A percentile compares a stretch with the other conserved stretches of the same genome.
phyloP scores from a whole-genome alignment of 2,888 invertebrate species.

The Trimorus sp. region DNA sequence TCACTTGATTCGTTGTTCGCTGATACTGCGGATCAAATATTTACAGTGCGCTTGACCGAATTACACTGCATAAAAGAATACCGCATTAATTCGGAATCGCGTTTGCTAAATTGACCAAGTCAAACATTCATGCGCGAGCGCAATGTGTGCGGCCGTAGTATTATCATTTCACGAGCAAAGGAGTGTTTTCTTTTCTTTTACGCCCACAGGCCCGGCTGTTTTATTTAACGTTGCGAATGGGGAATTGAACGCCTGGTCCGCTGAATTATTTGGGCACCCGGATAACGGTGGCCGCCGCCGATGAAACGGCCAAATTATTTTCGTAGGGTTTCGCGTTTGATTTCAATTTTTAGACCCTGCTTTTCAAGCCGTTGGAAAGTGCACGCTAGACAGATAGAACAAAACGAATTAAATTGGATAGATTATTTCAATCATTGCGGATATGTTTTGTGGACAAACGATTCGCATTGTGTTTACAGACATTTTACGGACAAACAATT shows the following conservation, averaged over 20 bases:
- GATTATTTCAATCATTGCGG: no score
- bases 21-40: conserved; percentile 73
- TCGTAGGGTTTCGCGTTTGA: neutral
- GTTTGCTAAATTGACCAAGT: conserved; percentile 54
- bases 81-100: conserved; percentile 57
- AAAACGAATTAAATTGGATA: no score
- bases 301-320: conserved; percentile 15
- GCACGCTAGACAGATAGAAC: no score
- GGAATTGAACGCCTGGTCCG: conserved; percentile 23
- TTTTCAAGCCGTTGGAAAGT: no score
- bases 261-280: neutral
- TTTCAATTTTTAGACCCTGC: no score
- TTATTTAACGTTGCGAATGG: conserved; percentile 30
- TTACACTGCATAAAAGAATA: conserved; percentile 74
- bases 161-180: conserved; percentile 44
- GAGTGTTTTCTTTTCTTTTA: conserved; percentile 32
- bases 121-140: conserved; percentile 47
- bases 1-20: conserved; percentile 60
- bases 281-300: conserved; percentile 3
- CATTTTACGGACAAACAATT: no score
- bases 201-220: neutral
- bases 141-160: conserved; percentile 32
- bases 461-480: no score
- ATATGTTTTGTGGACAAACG: no score
- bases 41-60: conserved; percentile 75